phyloP scores from a whole-genome alignment of 1,140 invertebrate genomes.

The Branchinecta lynchi region DNA sequence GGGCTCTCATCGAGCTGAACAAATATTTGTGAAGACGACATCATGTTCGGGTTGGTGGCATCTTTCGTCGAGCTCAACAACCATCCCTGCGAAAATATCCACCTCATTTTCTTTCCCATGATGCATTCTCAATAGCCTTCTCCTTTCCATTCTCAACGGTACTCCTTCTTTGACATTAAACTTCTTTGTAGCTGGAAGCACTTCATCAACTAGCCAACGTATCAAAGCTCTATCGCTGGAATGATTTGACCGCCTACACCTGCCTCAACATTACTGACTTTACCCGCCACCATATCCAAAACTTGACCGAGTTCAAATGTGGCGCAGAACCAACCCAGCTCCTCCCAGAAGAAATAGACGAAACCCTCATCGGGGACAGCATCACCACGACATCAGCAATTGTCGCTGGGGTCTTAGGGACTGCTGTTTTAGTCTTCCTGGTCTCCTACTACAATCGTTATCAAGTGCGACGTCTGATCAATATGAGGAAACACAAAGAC shows the following conservation, averaged over 20 bases:
- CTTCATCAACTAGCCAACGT: constrained; percentile 15
- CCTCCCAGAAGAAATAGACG: no score
- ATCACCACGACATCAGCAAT: neutral
- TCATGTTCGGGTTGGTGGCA: no score
- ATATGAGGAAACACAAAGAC: constrained; percentile 5
- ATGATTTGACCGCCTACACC: constrained; percentile 15
- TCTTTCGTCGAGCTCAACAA: no score
- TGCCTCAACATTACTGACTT: constrained; percentile 14
- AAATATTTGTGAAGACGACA: no score
- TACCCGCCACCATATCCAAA: neutral
- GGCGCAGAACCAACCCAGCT: neutral
- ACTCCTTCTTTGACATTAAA: neutral
- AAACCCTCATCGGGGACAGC: neutral
- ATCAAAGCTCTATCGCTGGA: constrained; percentile 14
- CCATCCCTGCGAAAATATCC: no score
- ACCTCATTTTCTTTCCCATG: no score
- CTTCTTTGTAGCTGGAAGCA: constrained; percentile 12
- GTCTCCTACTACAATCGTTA: constrained; percentile 18
- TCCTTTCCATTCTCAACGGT: no score
- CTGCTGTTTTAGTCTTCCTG: neutral
- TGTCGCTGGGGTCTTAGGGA: neutral
- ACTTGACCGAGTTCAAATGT: constrained; percentile 6
- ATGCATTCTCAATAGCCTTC: no score
- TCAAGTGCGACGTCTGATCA: neutral
- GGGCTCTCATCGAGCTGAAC: no score